Percentiles rank a stretch among this genome's conserved stretches.
phyloP scores from a whole-genome alignment of 37 sponge, comb jelly and placozoan genomes.

The Chondrilla cf. caribensis region DNA sequence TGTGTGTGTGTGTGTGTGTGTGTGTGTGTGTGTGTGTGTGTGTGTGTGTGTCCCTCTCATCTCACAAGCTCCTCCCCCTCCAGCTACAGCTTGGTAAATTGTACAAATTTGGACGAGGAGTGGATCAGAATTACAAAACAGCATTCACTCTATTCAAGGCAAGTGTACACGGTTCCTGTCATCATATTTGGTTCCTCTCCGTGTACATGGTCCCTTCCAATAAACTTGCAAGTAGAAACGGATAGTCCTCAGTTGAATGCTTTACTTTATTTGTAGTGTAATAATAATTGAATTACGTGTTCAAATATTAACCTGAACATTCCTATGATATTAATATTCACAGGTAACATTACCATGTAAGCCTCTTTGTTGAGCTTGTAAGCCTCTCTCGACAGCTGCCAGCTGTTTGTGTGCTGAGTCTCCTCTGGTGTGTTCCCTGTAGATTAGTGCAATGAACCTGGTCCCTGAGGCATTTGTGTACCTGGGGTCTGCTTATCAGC shows the following conservation, averaged over 20 bases:
- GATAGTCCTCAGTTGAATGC: no score
- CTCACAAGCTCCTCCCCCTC: not conserved
- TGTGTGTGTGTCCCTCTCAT: not conserved
- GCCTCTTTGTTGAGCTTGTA: no score
- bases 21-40: constrained; percentile 18
- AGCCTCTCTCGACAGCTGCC: no score
- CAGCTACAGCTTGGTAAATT: constrained; percentile 77
- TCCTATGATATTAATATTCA: no score
- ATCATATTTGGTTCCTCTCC: no score
- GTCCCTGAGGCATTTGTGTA: constrained; percentile 66
- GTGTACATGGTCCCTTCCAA: no score
- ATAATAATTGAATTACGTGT: not conserved
- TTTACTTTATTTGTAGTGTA: no score
- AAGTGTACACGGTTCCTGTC: not conserved
- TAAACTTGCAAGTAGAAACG: no score
- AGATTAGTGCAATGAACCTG: constrained; percentile 76
- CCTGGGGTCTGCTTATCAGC: constrained; percentile 62
- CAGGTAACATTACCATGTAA: no score
- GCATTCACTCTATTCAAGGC: constrained; percentile 78
- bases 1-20: not conserved
- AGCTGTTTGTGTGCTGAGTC: no score
- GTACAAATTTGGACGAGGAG: constrained; percentile 73
- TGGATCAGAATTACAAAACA: constrained; percentile 62
- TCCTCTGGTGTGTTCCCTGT: not conserved
- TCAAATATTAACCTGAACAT: no score